Evolutionary conservation across 2,888 invertebrate species (phyloP), one percentile per base, ranked within the genome.

Genomic region (Morpho achilles): DNA sequence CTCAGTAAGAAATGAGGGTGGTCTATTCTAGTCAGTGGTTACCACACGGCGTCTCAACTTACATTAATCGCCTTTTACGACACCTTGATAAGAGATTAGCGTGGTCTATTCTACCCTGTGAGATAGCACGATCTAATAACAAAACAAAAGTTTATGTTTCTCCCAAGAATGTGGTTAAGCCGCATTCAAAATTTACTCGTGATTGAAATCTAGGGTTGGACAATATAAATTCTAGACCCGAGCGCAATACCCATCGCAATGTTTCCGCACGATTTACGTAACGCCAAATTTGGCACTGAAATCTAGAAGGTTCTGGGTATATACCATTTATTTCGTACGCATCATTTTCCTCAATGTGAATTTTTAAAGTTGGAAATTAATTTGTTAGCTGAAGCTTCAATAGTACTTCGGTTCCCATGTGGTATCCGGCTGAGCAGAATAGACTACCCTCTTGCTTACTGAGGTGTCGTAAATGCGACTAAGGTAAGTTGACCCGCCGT

Each of bases 301-400:
- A 64, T 59, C 60, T 65, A 60, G 63, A 57, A 43, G 48, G 16
- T 53, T 16, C 39, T 41, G 47, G 44, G 22, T n/a, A 39, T 54
- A 46, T 53, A 50, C 66, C 53, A 62, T 65, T 65, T 67, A 61
- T 65, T 68, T 68, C 51, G 46, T 45, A 64, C 60, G 66, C 64
- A 48, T 63, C 66, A 64, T 67, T 67, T 32, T 32, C 32, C 5
- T 32, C 5, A 32, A 32, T 5, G 32, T 32, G 32, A 32, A 32
- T 32, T 32, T 62, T 64, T 64, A 64, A 58, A 16, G 16, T 16
- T 16, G 16, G 16, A 16, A 1, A 16, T 16, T 16, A 16, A 16
- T 16, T n/a, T n/a, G n/a, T n/a, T n/a, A n/a, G n/a, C 16, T 16
- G 16, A 16, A 16, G 16, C 16, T 16, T 16, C 16, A 16, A 1